Evolutionary conservation across 2,888 invertebrate genomes (phyloP).

Genomic region (Drosophila pegasa): DNA sequence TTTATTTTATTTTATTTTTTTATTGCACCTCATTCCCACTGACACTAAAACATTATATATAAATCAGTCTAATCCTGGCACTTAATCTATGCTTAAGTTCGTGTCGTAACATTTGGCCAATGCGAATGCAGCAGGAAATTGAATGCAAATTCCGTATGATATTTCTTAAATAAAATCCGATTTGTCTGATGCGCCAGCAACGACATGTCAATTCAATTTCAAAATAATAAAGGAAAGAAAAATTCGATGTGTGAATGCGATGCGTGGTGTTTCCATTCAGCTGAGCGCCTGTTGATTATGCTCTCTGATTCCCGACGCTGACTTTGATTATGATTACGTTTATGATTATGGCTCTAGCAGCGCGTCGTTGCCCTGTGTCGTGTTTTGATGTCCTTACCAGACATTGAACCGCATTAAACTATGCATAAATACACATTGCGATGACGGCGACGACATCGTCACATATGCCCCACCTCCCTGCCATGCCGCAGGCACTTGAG

Average conservation of each 20-base stretch:
- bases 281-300: slow-evolving; percentile 69
- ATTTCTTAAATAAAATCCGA: slow-evolving; percentile 68
- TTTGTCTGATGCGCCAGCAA: slow-evolving; percentile 63
- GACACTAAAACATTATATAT: slow-evolving; percentile 10
- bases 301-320: slow-evolving; percentile 41
- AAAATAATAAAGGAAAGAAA: slow-evolving; percentile 67
- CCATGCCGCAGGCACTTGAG: slow-evolving; percentile 44
- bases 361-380: slow-evolving; percentile 55
- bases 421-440: slow-evolving; percentile 81
- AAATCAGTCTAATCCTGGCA: slow-evolving; percentile 23
- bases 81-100: slow-evolving; percentile 43
- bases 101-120: slow-evolving; percentile 28
- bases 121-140: slow-evolving; percentile 49
- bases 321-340: slow-evolving; percentile 45
- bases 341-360: slow-evolving; percentile 58
- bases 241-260: slow-evolving; percentile 6
- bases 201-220: slow-evolving; percentile 78
- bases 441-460: slow-evolving; percentile 39
- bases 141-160: slow-evolving; percentile 68
- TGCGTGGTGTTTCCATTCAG: slow-evolving; percentile 23
- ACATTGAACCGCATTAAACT: slow-evolving; percentile 82
- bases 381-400: slow-evolving; percentile 81
- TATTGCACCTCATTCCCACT: background rate
- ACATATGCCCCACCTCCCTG: slow-evolving; percentile 44
- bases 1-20: no score